Evolutionary conservation across 2,888 invertebrate species (phyloP).

Genomic region (Ferrisia virgata): DNA sequence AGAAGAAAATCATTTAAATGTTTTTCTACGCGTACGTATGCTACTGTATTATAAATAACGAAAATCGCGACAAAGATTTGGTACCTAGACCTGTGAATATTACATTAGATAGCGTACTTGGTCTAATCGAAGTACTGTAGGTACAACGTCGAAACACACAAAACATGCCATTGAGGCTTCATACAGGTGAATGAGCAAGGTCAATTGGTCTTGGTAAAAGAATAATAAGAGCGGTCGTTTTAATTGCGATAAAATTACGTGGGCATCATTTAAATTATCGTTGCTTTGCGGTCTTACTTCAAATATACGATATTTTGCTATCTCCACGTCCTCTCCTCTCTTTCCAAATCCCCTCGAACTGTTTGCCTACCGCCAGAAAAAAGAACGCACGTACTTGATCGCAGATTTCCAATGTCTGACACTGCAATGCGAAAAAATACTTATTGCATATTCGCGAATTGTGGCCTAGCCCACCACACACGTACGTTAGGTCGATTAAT

Average conservation of each 20-base stretch:
- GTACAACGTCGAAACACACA: constrained; percentile 6
- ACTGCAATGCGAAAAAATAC: background rate
- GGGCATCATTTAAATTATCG: constrained; percentile 35
- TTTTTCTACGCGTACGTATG: no score
- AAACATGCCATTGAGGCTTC: constrained; percentile 33
- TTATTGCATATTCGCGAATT: background rate
- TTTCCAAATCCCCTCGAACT: background rate
- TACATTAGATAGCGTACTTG: background rate
- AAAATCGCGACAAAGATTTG: background rate
- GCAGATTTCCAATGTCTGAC: background rate
- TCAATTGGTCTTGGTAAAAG: constrained; percentile 35
- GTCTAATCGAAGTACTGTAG: background rate
- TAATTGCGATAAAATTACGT: constrained; percentile 36
- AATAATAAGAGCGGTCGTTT: constrained; percentile 42
- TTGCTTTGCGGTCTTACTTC: background rate
- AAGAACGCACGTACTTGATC: background rate
- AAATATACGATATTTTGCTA: background rate
- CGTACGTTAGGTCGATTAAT: no score
- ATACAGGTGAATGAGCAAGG: constrained; percentile 40
- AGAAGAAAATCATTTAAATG: background rate
- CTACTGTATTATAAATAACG: no score
- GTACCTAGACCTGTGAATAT: background rate
- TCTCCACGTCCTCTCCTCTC: background rate
- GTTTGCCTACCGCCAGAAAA: background rate
- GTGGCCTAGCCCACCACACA: no score